phyloP scores from a whole-genome alignment of 1,140 invertebrate species.

The Lineus longissimus region DNA sequence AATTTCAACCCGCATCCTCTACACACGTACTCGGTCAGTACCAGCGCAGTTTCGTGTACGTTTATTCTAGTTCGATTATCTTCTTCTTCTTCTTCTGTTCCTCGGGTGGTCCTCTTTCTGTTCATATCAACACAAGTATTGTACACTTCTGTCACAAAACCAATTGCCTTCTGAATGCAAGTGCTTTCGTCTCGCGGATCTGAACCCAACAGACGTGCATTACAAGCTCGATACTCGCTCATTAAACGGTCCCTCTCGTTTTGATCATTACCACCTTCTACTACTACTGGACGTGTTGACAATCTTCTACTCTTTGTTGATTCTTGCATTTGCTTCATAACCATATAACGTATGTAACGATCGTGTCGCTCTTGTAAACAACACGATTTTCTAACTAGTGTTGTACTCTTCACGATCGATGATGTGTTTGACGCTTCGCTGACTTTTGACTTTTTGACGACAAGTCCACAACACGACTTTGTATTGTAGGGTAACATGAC shows the following conservation, averaged over 20 bases:
- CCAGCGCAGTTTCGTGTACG: no score
- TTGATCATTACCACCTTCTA: no score
- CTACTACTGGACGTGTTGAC: neutral
- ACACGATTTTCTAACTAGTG: neutral
- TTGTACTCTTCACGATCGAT: neutral
- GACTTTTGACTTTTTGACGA: neutral
- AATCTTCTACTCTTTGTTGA: neutral
- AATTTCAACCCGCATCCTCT: no score
- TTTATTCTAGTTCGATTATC: no score
- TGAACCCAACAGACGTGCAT: neutral
- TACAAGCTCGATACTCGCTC: no score
- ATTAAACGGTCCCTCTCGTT: no score
- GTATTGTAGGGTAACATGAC: neutral
- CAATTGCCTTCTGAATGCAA: neutral
- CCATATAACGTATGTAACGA: neutral
- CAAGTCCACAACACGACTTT: neutral
- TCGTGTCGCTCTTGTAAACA: neutral
- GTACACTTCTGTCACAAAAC: neutral
- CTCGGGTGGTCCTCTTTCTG: no score
- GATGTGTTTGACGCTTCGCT: neutral
- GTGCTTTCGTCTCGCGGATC: neutral
- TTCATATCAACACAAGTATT: no score
- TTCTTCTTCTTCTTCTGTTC: no score
- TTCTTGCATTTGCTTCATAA: neutral
- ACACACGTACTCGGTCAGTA: no score